phyloP scores from a whole-genome alignment of 1,140 invertebrate species.

The Drosophila navojoa region DNA sequence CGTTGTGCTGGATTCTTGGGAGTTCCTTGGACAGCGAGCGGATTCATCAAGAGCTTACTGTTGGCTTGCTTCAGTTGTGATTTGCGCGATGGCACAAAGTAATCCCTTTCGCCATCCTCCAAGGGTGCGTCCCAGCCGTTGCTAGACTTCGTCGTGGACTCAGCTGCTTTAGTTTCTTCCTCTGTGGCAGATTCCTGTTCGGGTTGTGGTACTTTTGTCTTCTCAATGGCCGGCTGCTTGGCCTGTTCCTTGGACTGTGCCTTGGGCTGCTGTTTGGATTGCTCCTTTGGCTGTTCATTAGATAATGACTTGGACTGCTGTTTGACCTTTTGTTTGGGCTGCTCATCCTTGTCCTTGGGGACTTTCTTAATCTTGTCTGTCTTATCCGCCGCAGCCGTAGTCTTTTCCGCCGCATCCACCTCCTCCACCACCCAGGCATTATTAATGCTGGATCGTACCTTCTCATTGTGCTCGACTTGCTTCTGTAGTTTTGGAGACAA shows the following conservation, averaged over 20 bases:
- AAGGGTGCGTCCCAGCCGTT: slow-evolving; percentile 80
- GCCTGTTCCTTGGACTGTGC: slow-evolving; percentile 16
- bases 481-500: slow-evolving; percentile 64
- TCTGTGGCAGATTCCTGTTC: background rate
- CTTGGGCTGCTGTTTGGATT: slow-evolving; percentile 22
- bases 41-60: slow-evolving; percentile 56
- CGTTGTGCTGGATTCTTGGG: slow-evolving; percentile 34
- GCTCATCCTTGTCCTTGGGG: slow-evolving; percentile 1
- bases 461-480: slow-evolving; percentile 52
- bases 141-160: slow-evolving; percentile 8
- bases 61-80: slow-evolving; percentile 68
- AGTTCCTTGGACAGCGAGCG: slow-evolving; percentile 31
- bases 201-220: slow-evolving; percentile 3
- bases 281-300: slow-evolving; percentile 14
- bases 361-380: slow-evolving; percentile 10
- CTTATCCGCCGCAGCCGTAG: background rate
- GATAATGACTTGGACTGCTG: slow-evolving; percentile 14
- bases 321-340: slow-evolving; percentile 17
- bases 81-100: slow-evolving; percentile 83
- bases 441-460: slow-evolving; percentile 59
- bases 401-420: slow-evolving; percentile 40
- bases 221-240: slow-evolving; percentile 9
- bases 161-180: slow-evolving; percentile 3
- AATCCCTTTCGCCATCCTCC: slow-evolving; percentile 83
- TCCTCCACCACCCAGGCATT: slow-evolving; percentile 72